These are phyloP conservation scores for Drosophila arizonae DNA, from an alignment of 1,140 invertebrate species.

Conservation along the genomic window DNA sequence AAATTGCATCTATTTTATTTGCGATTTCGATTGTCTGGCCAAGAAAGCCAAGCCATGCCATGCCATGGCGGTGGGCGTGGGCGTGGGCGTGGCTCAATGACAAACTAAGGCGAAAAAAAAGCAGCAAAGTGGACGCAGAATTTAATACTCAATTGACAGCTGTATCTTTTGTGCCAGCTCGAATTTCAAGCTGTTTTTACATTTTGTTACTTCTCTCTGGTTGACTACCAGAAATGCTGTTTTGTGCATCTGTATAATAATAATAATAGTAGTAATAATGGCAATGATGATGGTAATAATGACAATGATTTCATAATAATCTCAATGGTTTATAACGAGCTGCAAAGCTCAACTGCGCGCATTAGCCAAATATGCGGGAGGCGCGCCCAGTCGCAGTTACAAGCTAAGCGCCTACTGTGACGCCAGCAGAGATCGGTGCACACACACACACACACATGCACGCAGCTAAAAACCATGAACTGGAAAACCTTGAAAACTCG, in stretches of 20 bases:
- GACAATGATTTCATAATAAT: slow-evolving; percentile 22
- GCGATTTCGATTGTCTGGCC: slow-evolving; percentile 61
- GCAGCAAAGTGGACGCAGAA: neutral
- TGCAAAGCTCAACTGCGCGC: neutral
- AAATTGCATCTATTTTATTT: slow-evolving; percentile 71
- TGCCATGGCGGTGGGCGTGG: neutral
- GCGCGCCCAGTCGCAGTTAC: slow-evolving; percentile 34
- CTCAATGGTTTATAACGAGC: neutral
- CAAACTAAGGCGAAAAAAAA: slow-evolving; percentile 1
- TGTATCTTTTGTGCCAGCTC: slow-evolving; percentile 25
- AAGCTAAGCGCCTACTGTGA: slow-evolving; percentile 20
- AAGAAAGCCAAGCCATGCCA: slow-evolving; percentile 28
- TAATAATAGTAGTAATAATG: slow-evolving; percentile 12
- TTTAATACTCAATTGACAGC: slow-evolving; percentile 30
- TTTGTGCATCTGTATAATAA: slow-evolving; percentile 17
- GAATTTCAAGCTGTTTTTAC: slow-evolving; percentile 16
- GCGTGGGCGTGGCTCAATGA: slow-evolving; percentile 36
- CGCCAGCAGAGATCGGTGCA: slow-evolving; percentile 49
- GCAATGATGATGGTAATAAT: slow-evolving; percentile 14
- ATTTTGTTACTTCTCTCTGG: neutral
- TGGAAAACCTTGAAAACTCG: slow-evolving; percentile 80
- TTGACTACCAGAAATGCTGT: neutral
- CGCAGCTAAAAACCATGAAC: slow-evolving; percentile 68
- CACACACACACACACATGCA: slow-evolving; percentile 29
- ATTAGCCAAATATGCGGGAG: slow-evolving; percentile 48